Percentiles rank a stretch among this genome's conserved stretches.
Evolutionary conservation across 2,888 invertebrate species (phyloP).

Genomic region (Drosophila austrosaltans): DNA sequence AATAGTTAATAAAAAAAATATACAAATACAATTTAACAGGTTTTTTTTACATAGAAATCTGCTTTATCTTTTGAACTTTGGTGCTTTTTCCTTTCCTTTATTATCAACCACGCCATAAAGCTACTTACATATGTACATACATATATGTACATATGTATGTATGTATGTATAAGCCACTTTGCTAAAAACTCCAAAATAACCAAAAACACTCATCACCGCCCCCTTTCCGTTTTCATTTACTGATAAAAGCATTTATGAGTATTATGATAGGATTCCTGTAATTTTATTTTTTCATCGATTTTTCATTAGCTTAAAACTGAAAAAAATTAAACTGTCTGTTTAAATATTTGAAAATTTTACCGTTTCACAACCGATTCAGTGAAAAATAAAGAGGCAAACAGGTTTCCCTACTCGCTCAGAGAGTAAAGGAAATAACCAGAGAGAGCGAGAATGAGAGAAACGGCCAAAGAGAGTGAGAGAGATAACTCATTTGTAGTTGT

Average conservation of each 20-base stretch:
- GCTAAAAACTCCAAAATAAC: not conserved
- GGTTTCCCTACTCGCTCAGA: not conserved
- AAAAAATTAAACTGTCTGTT: constrained; percentile 13
- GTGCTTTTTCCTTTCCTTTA: not conserved
- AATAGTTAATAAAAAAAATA: constrained; percentile 21
- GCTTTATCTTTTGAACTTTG: constrained; percentile 6
- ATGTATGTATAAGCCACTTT: not conserved
- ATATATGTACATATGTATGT: not conserved
- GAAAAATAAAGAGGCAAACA: constrained; percentile 16
- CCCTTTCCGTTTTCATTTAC: not conserved
- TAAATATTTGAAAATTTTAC: constrained; percentile 18
- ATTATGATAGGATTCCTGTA: constrained; percentile 13
- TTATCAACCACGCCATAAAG: constrained; percentile 2
- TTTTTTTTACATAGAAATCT: not conserved
- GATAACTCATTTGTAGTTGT: constrained; percentile 37
- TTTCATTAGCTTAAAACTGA: not conserved
- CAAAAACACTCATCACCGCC: not conserved
- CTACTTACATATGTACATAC: not conserved
- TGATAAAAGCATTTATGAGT: not conserved
- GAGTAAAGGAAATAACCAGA: constrained; percentile 45
- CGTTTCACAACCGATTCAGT: constrained; percentile 39
- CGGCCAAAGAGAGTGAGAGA: constrained; percentile 18
- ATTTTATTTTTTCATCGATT: not conserved
- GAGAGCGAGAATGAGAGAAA: constrained; percentile 11
- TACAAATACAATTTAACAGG: no score